Conservation (phyloP, 2,113 vertebrate genomes). For the Tyrannus savana region DNA sequence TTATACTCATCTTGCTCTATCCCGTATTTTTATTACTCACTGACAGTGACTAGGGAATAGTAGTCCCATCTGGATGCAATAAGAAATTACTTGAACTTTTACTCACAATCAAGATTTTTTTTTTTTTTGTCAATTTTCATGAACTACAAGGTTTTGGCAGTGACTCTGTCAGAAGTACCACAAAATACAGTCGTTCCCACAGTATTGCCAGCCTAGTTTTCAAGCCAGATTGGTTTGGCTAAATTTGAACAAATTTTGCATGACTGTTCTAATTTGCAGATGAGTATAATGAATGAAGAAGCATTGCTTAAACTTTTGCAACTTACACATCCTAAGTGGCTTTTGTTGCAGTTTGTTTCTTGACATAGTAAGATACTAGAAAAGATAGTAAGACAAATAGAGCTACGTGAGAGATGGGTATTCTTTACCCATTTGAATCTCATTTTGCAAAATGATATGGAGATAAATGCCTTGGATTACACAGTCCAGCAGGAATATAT, state of each 20-base stretch:
- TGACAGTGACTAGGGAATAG: not conserved
- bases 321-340: not conserved
- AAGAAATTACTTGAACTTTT: not conserved
- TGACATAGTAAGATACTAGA: not conserved
- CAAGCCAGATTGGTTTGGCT: not conserved
- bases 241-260: not conserved
- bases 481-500: not conserved
- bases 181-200: not conserved
- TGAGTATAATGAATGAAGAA: not conserved
- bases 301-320: not conserved
- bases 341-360: not conserved
- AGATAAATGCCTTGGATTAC: not conserved
- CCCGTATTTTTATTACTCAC: not conserved
- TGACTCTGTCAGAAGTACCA: not conserved
- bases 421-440: not conserved
- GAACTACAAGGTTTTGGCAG: not conserved
- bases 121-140: not conserved
- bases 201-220: not conserved
- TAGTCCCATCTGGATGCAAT: not conserved
- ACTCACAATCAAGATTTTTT: not conserved
- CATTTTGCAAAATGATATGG: not conserved
- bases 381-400: not conserved
- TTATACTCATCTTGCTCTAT: not conserved
- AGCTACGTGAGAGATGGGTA: not conserved
- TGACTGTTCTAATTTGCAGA: not conserved